phyloP scores from a whole-genome alignment of 2,797 vertebrate species.

The Sebastes cheni region DNA sequence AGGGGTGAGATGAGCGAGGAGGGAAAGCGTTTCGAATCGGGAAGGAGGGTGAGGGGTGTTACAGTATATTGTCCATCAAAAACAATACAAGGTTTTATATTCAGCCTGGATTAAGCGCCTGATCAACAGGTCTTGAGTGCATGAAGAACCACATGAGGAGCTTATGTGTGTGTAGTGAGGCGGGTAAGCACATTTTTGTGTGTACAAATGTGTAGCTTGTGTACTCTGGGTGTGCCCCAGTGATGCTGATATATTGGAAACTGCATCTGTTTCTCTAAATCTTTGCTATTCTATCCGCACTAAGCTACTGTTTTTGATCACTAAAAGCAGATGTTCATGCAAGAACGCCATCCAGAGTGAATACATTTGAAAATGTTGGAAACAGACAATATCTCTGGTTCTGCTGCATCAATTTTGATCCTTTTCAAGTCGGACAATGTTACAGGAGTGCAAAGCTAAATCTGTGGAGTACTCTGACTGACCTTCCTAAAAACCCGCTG shows the following conservation, averaged over 20 bases:
- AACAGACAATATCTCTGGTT: background rate
- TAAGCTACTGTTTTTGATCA: conserved; percentile 14
- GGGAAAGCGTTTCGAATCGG: conserved; percentile 29
- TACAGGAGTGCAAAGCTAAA: background rate
- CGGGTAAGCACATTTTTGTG: conserved; percentile 8
- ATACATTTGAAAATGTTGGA: background rate
- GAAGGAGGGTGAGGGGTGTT: conserved; percentile 29
- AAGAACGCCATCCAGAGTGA: background rate
- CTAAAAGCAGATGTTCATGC: background rate
- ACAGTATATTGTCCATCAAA: conserved; percentile 55
- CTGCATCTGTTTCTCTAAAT: conserved; percentile 3
- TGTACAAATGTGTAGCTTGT: conserved; percentile 1
- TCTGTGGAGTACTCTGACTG: background rate
- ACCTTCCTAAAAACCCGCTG: background rate
- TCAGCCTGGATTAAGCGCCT: conserved; percentile 42
- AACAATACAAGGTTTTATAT: conserved; percentile 55
- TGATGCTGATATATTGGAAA: conserved; percentile 6
- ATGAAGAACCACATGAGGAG: conserved; percentile 43
- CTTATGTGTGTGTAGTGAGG: conserved; percentile 19
- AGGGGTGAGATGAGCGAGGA: conserved; percentile 32
- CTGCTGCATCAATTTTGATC: background rate
- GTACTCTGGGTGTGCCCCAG: conserved; percentile 10
- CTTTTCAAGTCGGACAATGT: background rate
- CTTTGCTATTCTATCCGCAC: background rate
- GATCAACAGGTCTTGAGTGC: conserved; percentile 43